Base-by-base conservation (phyloP, 2,888 invertebrate species). In the Pinctada fucata region DNA sequence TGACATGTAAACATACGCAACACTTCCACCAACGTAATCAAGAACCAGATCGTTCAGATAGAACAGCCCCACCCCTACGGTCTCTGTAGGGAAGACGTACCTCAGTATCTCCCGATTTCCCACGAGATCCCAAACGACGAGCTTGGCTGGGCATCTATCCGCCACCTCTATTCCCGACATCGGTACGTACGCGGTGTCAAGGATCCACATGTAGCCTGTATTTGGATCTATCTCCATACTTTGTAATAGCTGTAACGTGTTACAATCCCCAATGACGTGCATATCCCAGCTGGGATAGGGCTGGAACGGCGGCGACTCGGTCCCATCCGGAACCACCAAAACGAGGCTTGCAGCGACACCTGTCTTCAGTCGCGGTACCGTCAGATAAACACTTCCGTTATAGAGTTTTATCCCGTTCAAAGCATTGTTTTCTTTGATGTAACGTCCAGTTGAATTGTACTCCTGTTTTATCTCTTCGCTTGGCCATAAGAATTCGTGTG, bases 11-110 rank as follows among this genome's bases (percentile, higher is more conserved):
- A 84, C 85, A 69, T 84, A 87, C 47, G 83, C 64, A 0, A 83
- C 85, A 1, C 58, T 72, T 8, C 80, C 79, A 47, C 78, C 74
- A 16, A 75, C 66, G 72, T 82, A 84, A 16, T 83, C 83, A 8
- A 88, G 69, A n/a, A 88, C 88, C 1, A 88, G 76, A 58, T 88
- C 88, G 58, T 88, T 88, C 5, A 88, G 79, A 76, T 86, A 88
- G 72, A 80, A 85, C 16, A 78, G 65, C 45, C 82, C 49, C 13
- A 58, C 64, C 2, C 83, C 81, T 2, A 81, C 79, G 1, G 82
- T 79, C 2, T 8, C 64, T 10, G 47, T 31, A 1, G 86, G 84
- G 63, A 88, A 87, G 6, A 64, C 48, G 71, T 86, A 85, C 0
- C 84, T 75, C 65, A 78, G 78, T 3, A 86, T 74, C 51, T 84